A percentile compares a stretch with the other conserved stretches of the same genome.
Conservation (phyloP, 92 coral and sea anemone species). For the Epizoanthus fatuus region DNA sequence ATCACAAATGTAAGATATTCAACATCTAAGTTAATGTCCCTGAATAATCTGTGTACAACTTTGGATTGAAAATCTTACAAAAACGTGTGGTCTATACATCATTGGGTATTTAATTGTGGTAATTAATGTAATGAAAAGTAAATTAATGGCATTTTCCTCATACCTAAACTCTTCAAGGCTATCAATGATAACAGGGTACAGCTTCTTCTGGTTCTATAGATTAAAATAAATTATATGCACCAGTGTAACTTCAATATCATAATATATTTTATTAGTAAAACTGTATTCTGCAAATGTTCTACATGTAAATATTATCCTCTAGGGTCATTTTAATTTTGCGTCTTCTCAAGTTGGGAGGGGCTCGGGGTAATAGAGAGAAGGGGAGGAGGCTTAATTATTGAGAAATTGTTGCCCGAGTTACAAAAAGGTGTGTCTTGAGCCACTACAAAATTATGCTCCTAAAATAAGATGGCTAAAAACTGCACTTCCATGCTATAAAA, state of each 20-base stretch:
- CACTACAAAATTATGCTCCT: too few species aligned
- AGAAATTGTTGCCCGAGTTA: too few species aligned
- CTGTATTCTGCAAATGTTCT: background rate
- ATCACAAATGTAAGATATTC: too few species aligned
- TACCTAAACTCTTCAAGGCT: conserved; percentile 43
- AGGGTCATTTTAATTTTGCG: too few species aligned
- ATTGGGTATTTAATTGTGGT: background rate
- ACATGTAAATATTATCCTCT: too few species aligned
- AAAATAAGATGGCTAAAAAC: too few species aligned
- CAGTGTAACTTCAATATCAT: background rate
- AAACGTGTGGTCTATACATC: background rate
- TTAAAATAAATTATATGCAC: conserved; percentile 2
- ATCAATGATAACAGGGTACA: conserved; percentile 26
- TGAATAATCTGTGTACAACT: background rate
- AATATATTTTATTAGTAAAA: background rate
- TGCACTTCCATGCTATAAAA: too few species aligned
- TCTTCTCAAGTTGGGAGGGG: too few species aligned
- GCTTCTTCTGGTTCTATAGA: conserved; percentile 27
- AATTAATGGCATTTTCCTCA: background rate
- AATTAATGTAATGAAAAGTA: background rate
- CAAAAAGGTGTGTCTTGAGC: too few species aligned
- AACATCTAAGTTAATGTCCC: background rate
- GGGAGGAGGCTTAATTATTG: too few species aligned
- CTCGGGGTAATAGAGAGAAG: too few species aligned
- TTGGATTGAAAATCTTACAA: background rate